Base-by-base conservation (phyloP, 2,888 invertebrate genomes). In the Stenolophus ochropezus region DNA sequence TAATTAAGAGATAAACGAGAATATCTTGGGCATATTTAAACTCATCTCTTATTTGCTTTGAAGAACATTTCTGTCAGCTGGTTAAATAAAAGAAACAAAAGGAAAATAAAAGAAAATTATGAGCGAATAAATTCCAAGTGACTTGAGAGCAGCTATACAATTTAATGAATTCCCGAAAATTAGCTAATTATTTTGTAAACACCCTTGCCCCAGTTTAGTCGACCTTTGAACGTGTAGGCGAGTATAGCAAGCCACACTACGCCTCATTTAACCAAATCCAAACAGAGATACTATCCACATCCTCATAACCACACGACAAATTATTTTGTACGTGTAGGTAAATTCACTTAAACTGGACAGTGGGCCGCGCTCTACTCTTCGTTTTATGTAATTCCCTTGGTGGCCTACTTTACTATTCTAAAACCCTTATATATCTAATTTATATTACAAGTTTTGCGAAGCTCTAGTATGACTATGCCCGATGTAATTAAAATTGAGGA, bases 151-250 rank as follows among this genome's bases (percentile, higher is more conserved):
- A 61, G 25, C 14, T 23, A 61, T 25, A 61, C 61, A 61, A 61
- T 23, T 61, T 61, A 61, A 61, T 61, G 61, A 61, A 61, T 61
- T 61, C 61, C 25, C 61, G 58, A 61, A 61, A 61, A 61, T 61
- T 23, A 61, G 25, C 25, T 61, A 61, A 61, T 25, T 61, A 61
- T 27, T 27, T 61, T 61, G n/a, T 61, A 61, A 61, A 27, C 61
- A 61, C n/a, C 25, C 61, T 61, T 61, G 61, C 61, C 61, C 61
- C 25, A 61, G n/a, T 61, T 61, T 23, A 4, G 25, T 14, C 14
- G 61, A 61, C 61, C 61, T 61, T 61, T 42, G 33, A 11, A 42
- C 33, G 6, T 42, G 11, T 42, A 42, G 33, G 33, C 33, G 11
- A 42, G 33, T 42, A 42, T 11, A 42, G 1, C 33, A 42, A 42